phyloP scores from a whole-genome alignment of 1,140 invertebrate species.

The Orius insidiosus region DNA sequence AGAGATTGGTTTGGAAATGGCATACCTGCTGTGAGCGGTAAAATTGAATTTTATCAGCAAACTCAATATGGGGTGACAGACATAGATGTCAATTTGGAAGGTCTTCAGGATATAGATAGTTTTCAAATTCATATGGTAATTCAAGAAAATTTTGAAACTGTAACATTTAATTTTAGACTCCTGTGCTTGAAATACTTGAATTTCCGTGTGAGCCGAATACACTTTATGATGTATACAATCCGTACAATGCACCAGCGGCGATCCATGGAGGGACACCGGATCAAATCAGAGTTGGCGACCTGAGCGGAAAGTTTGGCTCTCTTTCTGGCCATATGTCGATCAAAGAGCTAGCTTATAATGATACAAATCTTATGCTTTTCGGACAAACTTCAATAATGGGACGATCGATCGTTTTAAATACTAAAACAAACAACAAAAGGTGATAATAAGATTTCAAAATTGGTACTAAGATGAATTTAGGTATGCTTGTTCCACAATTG shows the following conservation, averaged over 20 bases:
- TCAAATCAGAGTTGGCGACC: conserved; percentile 75
- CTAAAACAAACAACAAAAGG: conserved; percentile 37
- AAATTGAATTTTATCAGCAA: conserved; percentile 66
- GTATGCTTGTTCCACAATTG: conserved; percentile 70
- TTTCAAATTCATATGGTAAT: conserved; percentile 70
- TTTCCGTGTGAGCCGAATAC: conserved; percentile 74
- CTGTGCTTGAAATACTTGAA: conserved; percentile 59
- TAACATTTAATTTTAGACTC: conserved; percentile 35
- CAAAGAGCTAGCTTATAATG: conserved; percentile 42
- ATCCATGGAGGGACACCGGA: conserved; percentile 42
- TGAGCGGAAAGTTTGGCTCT: conserved; percentile 76
- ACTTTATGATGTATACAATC: conserved; percentile 70
- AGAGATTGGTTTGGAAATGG: conserved; percentile 77
- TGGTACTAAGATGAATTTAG: conserved; percentile 29
- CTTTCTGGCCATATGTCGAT: conserved; percentile 35
- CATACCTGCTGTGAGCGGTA: conserved; percentile 42
- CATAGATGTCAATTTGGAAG: conserved; percentile 58
- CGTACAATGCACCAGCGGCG: conserved; percentile 25
- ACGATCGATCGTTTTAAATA: conserved; percentile 72
- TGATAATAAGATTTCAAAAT: neutral
- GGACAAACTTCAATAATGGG: conserved; percentile 69
- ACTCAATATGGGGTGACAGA: conserved; percentile 69
- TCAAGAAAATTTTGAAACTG: neutral
- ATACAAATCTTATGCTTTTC: conserved; percentile 69
- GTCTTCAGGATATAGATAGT: conserved; percentile 43